Conservation (phyloP, 1,140 invertebrate species). For the Magallana gigas region DNA sequence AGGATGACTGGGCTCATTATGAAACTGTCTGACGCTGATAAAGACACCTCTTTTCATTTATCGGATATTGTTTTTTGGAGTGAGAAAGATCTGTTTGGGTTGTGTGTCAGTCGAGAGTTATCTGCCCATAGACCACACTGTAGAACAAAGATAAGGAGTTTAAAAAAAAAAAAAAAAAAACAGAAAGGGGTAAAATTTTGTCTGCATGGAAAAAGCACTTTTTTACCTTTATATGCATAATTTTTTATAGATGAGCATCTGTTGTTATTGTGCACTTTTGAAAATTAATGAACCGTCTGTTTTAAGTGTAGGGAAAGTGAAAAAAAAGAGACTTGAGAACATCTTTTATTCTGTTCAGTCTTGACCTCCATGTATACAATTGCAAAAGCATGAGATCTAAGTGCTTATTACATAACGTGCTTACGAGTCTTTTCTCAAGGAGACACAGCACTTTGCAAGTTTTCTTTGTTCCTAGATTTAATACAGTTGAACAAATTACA, state of each 20-base stretch:
- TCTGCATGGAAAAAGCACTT: no score
- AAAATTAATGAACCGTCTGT: neutral
- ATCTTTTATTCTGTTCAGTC: neutral
- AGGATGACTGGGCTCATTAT: neutral
- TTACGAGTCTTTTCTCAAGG: neutral
- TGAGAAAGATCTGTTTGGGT: no score
- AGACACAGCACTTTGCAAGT: neutral
- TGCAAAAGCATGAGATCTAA: conserved; percentile 1
- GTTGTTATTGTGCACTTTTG: neutral
- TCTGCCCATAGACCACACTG: conserved; percentile 14
- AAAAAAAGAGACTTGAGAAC: neutral
- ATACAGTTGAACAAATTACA: neutral
- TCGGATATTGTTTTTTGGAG: neutral
- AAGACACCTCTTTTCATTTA: conserved; percentile 3
- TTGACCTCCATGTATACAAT: neutral
- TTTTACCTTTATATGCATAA: neutral
- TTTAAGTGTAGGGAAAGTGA: neutral
- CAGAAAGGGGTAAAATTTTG: no score
- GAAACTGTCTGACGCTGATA: neutral
- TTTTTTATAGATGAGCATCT: neutral
- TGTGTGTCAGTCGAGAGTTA: neutral
- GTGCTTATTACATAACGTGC: conserved; percentile 7
- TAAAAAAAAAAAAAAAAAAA: no score
- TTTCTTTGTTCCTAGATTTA: neutral
- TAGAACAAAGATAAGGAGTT: no score